Evolutionary conservation across 1,140 invertebrate genomes (phyloP).

Genomic region (Euglossa dilemma): DNA sequence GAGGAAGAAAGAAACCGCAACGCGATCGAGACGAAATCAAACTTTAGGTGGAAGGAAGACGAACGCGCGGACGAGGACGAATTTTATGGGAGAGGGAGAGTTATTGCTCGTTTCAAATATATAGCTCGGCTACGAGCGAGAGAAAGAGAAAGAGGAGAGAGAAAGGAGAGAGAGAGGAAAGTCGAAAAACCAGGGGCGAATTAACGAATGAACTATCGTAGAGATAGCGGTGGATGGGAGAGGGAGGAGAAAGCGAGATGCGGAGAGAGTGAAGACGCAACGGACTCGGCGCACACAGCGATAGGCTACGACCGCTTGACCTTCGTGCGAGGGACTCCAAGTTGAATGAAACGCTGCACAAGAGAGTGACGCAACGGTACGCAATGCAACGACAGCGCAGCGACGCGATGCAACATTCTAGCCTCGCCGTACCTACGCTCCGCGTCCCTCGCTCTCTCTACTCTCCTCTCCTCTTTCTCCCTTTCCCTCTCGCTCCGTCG

Average conservation of each 20-base stretch:
- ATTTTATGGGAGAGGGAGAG: neutral
- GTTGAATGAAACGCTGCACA: conserved; percentile 79
- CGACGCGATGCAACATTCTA: conserved; percentile 57
- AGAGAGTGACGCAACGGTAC: conserved; percentile 76
- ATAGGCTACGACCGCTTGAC: conserved; percentile 78
- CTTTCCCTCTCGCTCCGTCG: neutral
- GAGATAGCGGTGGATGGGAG: conserved; percentile 2
- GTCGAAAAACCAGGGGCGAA: neutral
- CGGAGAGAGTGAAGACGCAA: conserved; percentile 12
- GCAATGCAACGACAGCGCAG: conserved; percentile 51
- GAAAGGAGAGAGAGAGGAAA: neutral
- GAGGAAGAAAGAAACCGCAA: conserved; percentile 30
- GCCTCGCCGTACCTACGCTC: conserved; percentile 41
- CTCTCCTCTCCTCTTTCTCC: conserved; percentile 7
- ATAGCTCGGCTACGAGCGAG: neutral
- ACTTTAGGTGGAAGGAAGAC: conserved; percentile 11
- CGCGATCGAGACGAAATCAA: conserved; percentile 36
- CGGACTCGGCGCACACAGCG: conserved; percentile 22
- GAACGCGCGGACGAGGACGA: neutral
- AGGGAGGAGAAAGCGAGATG: conserved; percentile 19
- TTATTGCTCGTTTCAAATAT: neutral
- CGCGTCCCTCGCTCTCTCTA: conserved; percentile 8
- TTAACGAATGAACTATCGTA: neutral
- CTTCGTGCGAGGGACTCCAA: conserved; percentile 76
- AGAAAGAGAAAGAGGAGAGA: neutral